Evolutionary conservation across 2,888 invertebrate genomes (phyloP).

Genomic region (Aelia acuminata): DNA sequence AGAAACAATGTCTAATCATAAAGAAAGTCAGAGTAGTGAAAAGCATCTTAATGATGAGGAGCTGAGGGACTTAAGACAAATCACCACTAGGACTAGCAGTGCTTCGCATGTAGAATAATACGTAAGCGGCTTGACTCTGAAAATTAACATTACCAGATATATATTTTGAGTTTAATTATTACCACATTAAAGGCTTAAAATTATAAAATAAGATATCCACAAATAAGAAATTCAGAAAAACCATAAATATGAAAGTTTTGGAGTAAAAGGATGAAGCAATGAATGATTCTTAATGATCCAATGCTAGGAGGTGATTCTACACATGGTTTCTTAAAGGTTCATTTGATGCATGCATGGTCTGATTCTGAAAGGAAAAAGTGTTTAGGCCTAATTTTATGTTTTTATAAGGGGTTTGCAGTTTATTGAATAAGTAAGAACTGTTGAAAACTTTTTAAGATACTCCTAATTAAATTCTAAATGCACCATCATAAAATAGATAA

Average conservation of each 20-base stretch:
- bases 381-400: too few relatives aligned
- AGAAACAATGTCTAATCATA: neutral
- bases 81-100: neutral
- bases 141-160: neutral
- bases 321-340: too few relatives aligned
- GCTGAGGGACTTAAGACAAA: neutral
- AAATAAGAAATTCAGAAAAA: neutral
- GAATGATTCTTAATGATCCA: too few relatives aligned
- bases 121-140: slow-evolving; percentile 14
- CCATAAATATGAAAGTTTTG: neutral
- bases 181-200: neutral
- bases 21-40: neutral
- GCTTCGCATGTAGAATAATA: slow-evolving; percentile 6
- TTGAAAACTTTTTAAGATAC: too few relatives aligned
- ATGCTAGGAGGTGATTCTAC: too few relatives aligned
- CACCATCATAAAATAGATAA: too few relatives aligned
- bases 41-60: neutral
- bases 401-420: too few relatives aligned
- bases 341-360: too few relatives aligned
- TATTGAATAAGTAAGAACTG: too few relatives aligned
- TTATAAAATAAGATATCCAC: neutral
- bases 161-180: neutral
- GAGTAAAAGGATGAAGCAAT: neutral
- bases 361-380: too few relatives aligned
- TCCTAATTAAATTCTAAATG: too few relatives aligned